These are phyloP conservation scores for Anseranas semipalmata DNA, from an alignment of 2,113 vertebrate species.

Conservation along the genomic window DNA sequence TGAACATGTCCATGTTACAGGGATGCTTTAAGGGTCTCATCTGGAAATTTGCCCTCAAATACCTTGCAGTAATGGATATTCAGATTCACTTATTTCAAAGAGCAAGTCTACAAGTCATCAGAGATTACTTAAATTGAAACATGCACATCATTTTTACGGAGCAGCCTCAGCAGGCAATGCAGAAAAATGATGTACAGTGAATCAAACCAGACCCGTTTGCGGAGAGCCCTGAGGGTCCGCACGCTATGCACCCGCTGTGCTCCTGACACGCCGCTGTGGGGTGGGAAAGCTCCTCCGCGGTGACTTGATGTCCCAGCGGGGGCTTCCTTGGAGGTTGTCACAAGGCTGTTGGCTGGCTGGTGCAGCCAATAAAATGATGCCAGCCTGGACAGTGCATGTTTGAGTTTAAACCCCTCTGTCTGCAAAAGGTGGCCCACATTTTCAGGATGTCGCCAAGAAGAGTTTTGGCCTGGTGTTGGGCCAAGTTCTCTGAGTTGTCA, in stretches of 20 bases:
- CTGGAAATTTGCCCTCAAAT: background rate
- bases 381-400: background rate
- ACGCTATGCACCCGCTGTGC: accelerated
- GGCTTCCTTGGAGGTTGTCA: background rate
- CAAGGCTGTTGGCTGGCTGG: background rate
- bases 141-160: background rate
- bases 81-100: background rate
- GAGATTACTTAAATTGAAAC: slow-evolving; percentile 1
- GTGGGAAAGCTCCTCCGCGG: background rate
- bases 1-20: background rate
- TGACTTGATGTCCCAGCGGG: background rate
- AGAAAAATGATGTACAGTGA: background rate
- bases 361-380: background rate
- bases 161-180: background rate
- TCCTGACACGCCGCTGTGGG: accelerated
- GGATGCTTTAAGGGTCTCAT: background rate
- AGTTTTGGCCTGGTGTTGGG: background rate
- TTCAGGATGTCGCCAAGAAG: background rate
- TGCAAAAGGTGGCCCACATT: background rate
- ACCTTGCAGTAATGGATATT: background rate
- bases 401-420: background rate
- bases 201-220: background rate
- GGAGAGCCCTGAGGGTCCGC: background rate
- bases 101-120: background rate
- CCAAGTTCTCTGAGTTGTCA: background rate